Evolutionary conservation across 53 echinoderm and acorn worm species (phyloP).

Genomic region (Pentamera pediparva): DNA sequence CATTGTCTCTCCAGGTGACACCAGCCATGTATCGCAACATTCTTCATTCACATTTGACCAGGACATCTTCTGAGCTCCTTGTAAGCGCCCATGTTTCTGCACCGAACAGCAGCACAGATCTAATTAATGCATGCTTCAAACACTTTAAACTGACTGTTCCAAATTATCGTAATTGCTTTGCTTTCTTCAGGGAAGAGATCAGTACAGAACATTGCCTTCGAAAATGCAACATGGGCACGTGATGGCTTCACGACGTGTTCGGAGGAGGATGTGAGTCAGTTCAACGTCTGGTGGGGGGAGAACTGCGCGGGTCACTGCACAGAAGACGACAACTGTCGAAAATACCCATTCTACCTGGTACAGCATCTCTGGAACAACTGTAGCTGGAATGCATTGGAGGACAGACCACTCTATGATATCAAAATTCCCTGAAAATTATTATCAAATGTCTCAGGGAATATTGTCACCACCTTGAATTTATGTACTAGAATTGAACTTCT

Average conservation of each 20-base stretch:
- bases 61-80: no score
- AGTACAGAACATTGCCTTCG: constrained; percentile 20
- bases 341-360: constrained; percentile 59
- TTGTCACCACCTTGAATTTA: no score
- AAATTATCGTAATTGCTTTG: no score
- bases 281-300: constrained; percentile 68
- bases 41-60: no score
- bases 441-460: no score
- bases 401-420: constrained; percentile 64
- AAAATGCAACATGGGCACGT: constrained; percentile 62
- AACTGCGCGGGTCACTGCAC: constrained; percentile 61
- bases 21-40: no score
- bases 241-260: constrained; percentile 86
- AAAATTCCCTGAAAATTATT: constrained; percentile 54
- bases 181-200: constrained; percentile 42
- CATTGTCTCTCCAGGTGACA: no score
- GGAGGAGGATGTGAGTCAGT: constrained; percentile 47
- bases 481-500: no score
- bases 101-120: no score
- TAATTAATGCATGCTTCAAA: no score
- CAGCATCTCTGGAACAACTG: constrained; percentile 96
- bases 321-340: constrained; percentile 73
- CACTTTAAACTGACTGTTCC: no score
- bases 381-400: constrained; percentile 56
- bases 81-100: no score